Conservation (phyloP, 2,888 invertebrate species). For the Baccha elongata region DNA sequence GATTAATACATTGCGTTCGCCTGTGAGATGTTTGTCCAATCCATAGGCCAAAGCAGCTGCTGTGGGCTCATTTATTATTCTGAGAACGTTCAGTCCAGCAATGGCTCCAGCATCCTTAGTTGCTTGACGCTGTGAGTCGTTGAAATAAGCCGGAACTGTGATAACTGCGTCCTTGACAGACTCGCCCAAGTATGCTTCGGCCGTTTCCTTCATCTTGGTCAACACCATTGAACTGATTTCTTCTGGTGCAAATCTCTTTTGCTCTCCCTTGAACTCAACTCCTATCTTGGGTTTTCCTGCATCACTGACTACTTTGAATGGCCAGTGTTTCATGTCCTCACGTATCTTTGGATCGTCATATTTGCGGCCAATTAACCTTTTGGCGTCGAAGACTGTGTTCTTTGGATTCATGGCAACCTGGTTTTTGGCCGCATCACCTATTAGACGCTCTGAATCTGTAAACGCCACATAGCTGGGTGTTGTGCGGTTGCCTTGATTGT, state of each 20-base stretch:
- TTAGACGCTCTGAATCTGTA: conserved; percentile 89
- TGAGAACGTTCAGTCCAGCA: conserved; percentile 93
- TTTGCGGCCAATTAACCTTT: conserved; percentile 95
- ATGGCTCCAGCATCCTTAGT: conserved; percentile 97
- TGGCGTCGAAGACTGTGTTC: conserved; percentile 94
- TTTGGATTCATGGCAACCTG: conserved; percentile 93
- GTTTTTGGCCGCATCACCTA: conserved; percentile 85
- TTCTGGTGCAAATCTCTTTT: conserved; percentile 93
- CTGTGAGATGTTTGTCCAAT: conserved; percentile 91
- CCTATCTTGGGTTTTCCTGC: conserved; percentile 91
- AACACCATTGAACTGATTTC: conserved; percentile 97
- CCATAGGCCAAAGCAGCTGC: conserved; percentile 96
- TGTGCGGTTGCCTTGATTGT: conserved; percentile 87
- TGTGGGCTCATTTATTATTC: conserved; percentile 96
- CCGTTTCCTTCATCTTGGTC: conserved; percentile 95
- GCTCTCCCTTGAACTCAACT: conserved; percentile 94
- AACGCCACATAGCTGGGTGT: conserved; percentile 86
- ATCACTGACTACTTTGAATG: conserved; percentile 93
- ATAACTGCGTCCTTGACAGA: conserved; percentile 92
- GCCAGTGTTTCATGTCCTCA: conserved; percentile 96
- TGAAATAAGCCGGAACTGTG: conserved; percentile 95
- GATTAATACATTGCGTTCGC: conserved; percentile 92
- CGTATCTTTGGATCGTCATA: conserved; percentile 94
- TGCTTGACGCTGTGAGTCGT: conserved; percentile 93
- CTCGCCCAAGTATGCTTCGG: conserved; percentile 93